Conservation (phyloP, 2,113 vertebrate genomes). For the Xyrauchen texanus region DNA sequence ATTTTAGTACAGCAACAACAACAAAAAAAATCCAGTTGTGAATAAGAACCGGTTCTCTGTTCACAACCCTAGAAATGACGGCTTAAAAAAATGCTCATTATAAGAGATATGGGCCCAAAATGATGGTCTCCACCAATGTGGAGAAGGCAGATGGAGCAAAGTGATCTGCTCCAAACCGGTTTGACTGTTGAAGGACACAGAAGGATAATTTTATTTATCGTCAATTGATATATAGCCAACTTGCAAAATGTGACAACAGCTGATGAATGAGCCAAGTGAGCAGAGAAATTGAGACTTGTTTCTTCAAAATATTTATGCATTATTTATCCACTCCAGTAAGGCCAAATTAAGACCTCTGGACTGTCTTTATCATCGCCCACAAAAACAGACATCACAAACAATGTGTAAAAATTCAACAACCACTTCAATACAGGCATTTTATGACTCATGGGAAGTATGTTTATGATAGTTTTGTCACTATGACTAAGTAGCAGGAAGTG, state of each 20-base stretch:
- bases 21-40: no score
- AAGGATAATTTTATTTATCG: no score
- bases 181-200: no score
- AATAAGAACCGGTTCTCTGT: no score
- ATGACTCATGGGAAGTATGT: slow-evolving; percentile 34
- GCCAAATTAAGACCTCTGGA: neutral
- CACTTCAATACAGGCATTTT: neutral
- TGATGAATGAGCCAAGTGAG: neutral
- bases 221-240: neutral
- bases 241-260: neutral
- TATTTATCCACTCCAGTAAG: neutral
- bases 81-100: neutral
- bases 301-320: no score
- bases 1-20: no score
- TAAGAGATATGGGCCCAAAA: no score
- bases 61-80: no score
- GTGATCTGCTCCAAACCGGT: no score
- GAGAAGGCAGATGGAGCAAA: neutral
- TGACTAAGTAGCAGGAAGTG: slow-evolving; percentile 32
- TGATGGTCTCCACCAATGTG: neutral
- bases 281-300: neutral
- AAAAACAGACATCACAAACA: slow-evolving; percentile 8
- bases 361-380: no score
- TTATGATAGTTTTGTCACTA: no score
- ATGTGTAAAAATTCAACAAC: neutral